Evolutionary conservation across 2,113 vertebrate species (phyloP).

Genomic region (Scalopus aquaticus): DNA sequence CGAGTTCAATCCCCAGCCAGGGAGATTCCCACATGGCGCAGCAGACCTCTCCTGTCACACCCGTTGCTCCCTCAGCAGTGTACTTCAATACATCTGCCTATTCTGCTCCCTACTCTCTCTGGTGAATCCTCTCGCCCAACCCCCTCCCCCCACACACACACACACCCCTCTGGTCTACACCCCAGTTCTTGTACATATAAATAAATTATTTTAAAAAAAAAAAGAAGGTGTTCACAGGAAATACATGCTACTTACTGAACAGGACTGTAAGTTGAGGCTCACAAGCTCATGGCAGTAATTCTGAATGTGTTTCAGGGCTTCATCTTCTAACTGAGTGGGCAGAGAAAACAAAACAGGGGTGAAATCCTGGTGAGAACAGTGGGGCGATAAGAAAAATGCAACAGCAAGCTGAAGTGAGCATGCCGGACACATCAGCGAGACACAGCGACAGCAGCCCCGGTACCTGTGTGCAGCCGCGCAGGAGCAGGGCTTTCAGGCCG

Average conservation of each 20-base stretch:
- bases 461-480: slow-evolving; percentile 96
- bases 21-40: too few species aligned
- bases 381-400: not conserved
- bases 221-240: rapidly evolving
- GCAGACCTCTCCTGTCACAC: too few species aligned
- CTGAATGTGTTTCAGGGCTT: slow-evolving; percentile 94
- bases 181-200: too few species aligned
- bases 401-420: not conserved
- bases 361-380: not conserved
- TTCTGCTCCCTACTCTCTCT: too few species aligned
- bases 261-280: slow-evolving; percentile 95
- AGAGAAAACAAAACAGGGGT: slow-evolving; percentile 53
- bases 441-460: not conserved
- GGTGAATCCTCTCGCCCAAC: too few species aligned
- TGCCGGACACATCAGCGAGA: slow-evolving; percentile 57
- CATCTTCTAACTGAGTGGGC: slow-evolving; percentile 90
- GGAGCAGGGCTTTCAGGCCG: slow-evolving; percentile 91
- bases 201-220: too few species aligned
- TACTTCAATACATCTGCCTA: too few species aligned
- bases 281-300: slow-evolving; percentile 93
- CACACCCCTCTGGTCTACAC: too few species aligned
- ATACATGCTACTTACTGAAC: slow-evolving; percentile 87
- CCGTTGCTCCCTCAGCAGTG: too few species aligned
- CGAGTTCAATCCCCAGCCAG: too few species aligned
- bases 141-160: too few species aligned